Conservation (phyloP, 53 echinoderm and acorn worm genomes). For the Echinarachnius parma region DNA sequence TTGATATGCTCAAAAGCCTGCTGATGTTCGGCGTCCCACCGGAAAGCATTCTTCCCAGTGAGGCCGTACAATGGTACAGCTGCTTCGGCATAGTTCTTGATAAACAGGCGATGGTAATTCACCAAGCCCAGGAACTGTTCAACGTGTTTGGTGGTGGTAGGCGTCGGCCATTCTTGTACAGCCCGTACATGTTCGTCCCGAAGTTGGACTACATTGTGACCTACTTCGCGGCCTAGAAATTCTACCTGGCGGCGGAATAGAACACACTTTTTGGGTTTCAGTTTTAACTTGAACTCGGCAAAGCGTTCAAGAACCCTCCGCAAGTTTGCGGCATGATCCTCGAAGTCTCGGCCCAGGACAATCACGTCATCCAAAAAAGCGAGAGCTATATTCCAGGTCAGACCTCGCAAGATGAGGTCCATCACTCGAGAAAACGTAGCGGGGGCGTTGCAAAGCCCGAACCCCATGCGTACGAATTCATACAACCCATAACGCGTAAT, state of each 20-base stretch:
- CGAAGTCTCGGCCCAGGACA: constrained; percentile 32
- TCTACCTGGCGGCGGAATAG: constrained; percentile 39
- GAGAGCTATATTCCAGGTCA: constrained; percentile 54
- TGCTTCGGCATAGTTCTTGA: constrained; percentile 26
- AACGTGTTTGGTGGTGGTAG: constrained; percentile 28
- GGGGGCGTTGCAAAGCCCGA: constrained; percentile 58
- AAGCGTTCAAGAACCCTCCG: constrained; percentile 36
- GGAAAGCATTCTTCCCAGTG: constrained; percentile 29
- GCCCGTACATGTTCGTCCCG: constrained; percentile 6
- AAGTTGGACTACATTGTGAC: constrained; percentile 1
- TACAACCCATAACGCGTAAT: no score
- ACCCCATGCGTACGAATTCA: no score
- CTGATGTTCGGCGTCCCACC: constrained; percentile 39
- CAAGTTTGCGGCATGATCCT: constrained; percentile 39
- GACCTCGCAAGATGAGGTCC: constrained; percentile 46
- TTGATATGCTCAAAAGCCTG: constrained; percentile 41
- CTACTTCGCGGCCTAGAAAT: constrained; percentile 35
- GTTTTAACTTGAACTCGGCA: constrained; percentile 26
- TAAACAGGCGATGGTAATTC: constrained; percentile 33
- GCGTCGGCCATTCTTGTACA: constrained; percentile 39
- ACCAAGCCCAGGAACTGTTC: constrained; percentile 34
- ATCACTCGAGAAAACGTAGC: constrained; percentile 57
- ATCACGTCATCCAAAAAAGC: constrained; percentile 53
- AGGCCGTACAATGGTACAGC: constrained; percentile 29
- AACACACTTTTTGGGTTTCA: constrained; percentile 43